phyloP scores from a whole-genome alignment of 2,113 vertebrate species.

The Hystrix cristata region DNA sequence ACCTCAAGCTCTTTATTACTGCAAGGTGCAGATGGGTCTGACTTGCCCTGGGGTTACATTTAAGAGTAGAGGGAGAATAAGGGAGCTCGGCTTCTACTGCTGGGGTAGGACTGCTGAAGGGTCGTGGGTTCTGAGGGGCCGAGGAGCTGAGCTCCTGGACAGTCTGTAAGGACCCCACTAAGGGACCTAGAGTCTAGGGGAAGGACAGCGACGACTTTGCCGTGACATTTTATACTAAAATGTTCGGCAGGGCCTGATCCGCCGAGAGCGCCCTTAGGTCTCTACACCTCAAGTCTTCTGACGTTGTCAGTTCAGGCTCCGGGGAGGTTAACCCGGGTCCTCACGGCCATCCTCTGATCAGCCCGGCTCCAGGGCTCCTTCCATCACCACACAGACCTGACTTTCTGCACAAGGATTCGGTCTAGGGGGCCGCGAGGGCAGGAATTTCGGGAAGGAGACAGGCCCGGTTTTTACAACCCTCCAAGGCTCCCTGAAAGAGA shows the following conservation, averaged over 20 bases:
- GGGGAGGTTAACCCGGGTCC: rapidly evolving
- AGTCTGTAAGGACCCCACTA: neutral
- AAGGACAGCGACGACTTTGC: neutral
- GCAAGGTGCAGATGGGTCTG: neutral
- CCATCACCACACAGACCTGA: neutral
- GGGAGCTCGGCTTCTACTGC: neutral
- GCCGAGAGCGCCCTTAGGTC: neutral
- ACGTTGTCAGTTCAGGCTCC: neutral
- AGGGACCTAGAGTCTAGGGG: neutral
- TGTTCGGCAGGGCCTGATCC: neutral
- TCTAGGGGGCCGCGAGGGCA: neutral
- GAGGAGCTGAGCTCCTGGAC: neutral
- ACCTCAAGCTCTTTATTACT: neutral
- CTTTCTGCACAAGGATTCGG: neutral
- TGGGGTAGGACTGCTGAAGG: neutral
- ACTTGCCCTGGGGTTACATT: neutral
- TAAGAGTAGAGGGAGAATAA: neutral
- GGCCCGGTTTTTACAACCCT: neutral
- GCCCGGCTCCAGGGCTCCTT: neutral
- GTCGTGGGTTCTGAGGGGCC: neutral
- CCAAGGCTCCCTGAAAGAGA: neutral
- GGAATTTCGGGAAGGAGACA: neutral
- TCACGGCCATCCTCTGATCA: neutral
- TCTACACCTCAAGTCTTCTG: neutral
- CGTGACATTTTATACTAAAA: neutral